Conservation (phyloP, 2,888 invertebrate species). For the Omphaloscelis lunosa region DNA sequence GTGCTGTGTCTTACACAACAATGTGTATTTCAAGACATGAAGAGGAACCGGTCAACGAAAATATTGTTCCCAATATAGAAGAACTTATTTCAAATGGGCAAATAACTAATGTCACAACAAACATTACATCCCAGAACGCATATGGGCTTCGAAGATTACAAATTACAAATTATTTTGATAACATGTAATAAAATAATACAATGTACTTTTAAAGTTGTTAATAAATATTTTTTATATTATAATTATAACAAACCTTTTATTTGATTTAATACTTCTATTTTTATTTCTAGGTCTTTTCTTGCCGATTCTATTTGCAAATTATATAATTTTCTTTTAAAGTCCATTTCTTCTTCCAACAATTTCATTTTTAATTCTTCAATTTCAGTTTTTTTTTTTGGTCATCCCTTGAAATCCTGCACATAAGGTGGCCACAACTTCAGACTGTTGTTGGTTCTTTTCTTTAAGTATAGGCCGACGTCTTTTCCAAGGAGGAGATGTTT, state of each 20-base stretch:
- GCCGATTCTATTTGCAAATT: constrained; percentile 1
- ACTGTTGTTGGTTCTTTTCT: too few species aligned
- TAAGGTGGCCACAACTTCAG: too few species aligned
- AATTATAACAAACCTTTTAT: constrained; percentile 12
- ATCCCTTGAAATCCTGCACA: background rate
- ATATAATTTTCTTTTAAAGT: background rate
- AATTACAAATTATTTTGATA: constrained; percentile 4
- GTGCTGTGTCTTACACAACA: constrained; percentile 13
- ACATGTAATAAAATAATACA: background rate
- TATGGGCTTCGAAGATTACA: background rate
- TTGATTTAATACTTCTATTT: constrained; percentile 13
- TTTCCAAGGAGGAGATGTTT: constrained; percentile 6
- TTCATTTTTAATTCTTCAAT: background rate
- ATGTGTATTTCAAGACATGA: constrained; percentile 14
- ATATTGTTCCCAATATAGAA: constrained; percentile 9
- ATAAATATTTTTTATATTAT: background rate
- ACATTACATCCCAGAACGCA: background rate
- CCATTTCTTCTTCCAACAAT: background rate
- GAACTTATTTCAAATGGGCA: background rate
- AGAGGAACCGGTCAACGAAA: constrained; percentile 5
- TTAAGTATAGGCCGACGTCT: constrained; percentile 1
- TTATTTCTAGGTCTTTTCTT: background rate
- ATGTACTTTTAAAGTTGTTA: background rate
- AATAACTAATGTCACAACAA: background rate
- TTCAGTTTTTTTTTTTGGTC: background rate